Evolutionary conservation across 2,888 invertebrate genomes (phyloP).

Genomic region (Orchesella flavescens): DNA sequence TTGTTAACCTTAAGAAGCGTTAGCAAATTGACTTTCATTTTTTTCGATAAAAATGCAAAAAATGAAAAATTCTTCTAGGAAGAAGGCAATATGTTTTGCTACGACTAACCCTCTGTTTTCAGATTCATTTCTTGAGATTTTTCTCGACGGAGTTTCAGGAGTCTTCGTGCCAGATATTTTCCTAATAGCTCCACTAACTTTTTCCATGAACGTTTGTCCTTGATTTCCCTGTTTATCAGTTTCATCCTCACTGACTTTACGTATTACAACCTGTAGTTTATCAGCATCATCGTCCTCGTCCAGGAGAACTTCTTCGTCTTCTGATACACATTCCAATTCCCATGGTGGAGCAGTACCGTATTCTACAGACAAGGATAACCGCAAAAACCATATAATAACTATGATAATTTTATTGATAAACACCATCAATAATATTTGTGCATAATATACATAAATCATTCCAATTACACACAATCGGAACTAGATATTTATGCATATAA

Average conservation of each 20-base stretch:
- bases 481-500: too few relatives aligned
- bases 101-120: constrained; percentile 58
- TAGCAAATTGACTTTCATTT: too few relatives aligned
- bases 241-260: constrained; percentile 39
- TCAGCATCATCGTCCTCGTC: constrained; percentile 48
- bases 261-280: constrained; percentile 65
- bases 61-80: too few relatives aligned
- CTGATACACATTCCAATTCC: constrained; percentile 55
- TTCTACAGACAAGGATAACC: neutral
- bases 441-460: too few relatives aligned
- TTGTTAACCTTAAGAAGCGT: too few relatives aligned
- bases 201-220: constrained; percentile 58
- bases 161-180: constrained; percentile 67
- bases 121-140: constrained; percentile 68
- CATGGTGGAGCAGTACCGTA: constrained; percentile 36
- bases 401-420: too few relatives aligned
- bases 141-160: constrained; percentile 66
- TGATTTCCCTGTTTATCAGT: constrained; percentile 21
- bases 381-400: neutral
- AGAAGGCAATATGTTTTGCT: too few relatives aligned
- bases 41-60: too few relatives aligned
- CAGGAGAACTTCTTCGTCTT: constrained; percentile 68
- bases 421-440: too few relatives aligned
- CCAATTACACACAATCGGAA: too few relatives aligned
- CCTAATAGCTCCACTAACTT: constrained; percentile 68